Percentiles rank a stretch among this genome's conserved stretches.
Conservation (phyloP, 2,113 vertebrate genomes). For the Proteles cristata region DNA sequence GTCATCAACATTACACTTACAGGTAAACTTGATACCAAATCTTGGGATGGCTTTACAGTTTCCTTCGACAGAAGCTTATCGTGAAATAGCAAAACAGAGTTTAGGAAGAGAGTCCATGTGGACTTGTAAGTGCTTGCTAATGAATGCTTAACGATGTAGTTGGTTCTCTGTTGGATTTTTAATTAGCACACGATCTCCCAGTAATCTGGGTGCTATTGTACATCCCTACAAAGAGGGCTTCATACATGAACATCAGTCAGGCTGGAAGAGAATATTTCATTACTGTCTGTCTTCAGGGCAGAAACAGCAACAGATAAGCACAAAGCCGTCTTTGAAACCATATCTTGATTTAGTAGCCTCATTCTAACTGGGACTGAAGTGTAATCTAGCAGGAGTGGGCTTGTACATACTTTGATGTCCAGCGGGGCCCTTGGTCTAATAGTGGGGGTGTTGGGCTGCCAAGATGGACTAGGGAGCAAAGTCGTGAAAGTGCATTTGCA, state of each 20-base stretch:
- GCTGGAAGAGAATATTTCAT: background rate
- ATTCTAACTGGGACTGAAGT: background rate
- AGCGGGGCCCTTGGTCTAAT: fast-evolving
- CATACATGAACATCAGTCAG: background rate
- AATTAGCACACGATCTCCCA: background rate
- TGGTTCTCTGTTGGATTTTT: background rate
- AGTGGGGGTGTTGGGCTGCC: background rate
- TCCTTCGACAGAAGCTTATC: background rate
- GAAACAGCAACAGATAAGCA: background rate
- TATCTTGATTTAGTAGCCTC: background rate
- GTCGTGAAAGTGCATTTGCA: background rate
- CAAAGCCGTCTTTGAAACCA: background rate
- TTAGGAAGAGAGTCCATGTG: background rate
- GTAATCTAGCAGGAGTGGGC: background rate
- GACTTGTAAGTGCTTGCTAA: background rate
- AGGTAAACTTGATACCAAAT: background rate
- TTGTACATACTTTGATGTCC: background rate
- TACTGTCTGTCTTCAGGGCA: background rate
- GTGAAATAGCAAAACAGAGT: background rate
- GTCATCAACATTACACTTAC: no score
- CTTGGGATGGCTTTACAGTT: background rate
- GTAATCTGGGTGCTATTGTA: background rate
- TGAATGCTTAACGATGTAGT: background rate
- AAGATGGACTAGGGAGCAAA: background rate
- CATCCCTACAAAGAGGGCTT: background rate